Evolutionary conservation across 2,888 invertebrate species (phyloP).

Genomic region (Rhingia campestris): DNA sequence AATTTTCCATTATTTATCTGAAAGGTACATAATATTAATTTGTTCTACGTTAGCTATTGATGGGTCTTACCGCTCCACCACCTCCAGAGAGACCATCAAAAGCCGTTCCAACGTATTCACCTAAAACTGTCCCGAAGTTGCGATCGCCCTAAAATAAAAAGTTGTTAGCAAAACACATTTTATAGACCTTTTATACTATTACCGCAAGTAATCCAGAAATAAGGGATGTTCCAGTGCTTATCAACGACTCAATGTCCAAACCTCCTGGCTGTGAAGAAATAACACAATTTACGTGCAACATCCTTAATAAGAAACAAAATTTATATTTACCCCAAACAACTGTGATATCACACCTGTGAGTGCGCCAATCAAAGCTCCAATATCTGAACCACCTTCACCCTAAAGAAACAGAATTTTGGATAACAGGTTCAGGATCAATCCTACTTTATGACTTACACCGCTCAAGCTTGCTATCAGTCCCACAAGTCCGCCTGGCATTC

Average conservation of each 20-base stretch:
- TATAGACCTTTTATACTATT: not conserved
- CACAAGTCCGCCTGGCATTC: constrained; percentile 78
- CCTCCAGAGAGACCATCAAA: constrained; percentile 82
- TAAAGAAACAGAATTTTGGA: constrained; percentile 55
- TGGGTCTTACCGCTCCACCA: constrained; percentile 81
- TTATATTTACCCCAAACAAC: constrained; percentile 80
- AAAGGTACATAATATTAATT: constrained; percentile 50
- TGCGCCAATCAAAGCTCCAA: constrained; percentile 82
- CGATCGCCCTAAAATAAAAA: constrained; percentile 77
- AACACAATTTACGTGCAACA: constrained; percentile 6
- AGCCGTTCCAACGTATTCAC: constrained; percentile 80
- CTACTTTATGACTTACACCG: constrained; percentile 79
- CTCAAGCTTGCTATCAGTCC: constrained; percentile 82
- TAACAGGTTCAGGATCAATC: not conserved
- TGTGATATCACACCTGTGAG: constrained; percentile 81
- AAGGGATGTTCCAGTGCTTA: constrained; percentile 80
- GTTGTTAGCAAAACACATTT: not conserved
- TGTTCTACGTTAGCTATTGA: not conserved
- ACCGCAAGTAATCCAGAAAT: constrained; percentile 80
- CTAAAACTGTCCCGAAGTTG: constrained; percentile 82
- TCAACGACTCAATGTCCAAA: constrained; percentile 80
- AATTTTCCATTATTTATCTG: constrained; percentile 82
- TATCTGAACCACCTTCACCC: constrained; percentile 82
- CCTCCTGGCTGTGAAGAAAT: constrained; percentile 79
- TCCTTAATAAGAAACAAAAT: not conserved